Base-by-base conservation (phyloP, 2,888 invertebrate genomes). In the Leptopilina drosophilae region DNA sequence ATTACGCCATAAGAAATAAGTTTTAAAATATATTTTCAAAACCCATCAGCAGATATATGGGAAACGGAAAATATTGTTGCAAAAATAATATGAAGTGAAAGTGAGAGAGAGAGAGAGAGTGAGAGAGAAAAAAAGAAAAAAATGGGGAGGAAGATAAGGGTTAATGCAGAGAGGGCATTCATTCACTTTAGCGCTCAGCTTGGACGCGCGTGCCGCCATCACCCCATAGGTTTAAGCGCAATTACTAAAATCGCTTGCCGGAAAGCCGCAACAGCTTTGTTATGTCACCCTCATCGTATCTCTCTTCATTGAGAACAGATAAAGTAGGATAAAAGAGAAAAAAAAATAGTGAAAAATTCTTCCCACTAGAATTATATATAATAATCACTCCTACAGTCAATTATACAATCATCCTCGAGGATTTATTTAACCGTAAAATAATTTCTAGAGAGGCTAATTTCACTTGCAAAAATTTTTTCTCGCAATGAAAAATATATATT, bases 161-260 rank as follows among this genome's bases (percentile, higher is more conserved):
- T 85, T 84, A 85, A 33, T n/a, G 80, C 81, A 77, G 81, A 82
- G 12, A 49, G 42, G 42, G 84, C 85, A 83, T 85, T 85, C 84
- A 84, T 82, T 82, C 77, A 64, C 82, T 82, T 84, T 85, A 82
- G 79, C 78, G 76, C 67, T 69, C 49, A 69, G 26, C 49, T 15
- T 62, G 49, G 67, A 73, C 87, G 84, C 90, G 89, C 89, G 90
- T 89, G 90, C 83, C 82, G 80, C 85, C 85, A 87, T 88, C 89
- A 20, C 89, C 84, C 84, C 53, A 9, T 33, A 85, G 90, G 90
- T 90, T 90, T 90, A 90, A 85, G 86, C 82, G 85, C 89, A 90
- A 90, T 90, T 90, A 90, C 90, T 89, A 89, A 87, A 90, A 89
- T 89, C 89, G 87, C 85, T 83, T 83, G 81, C 77, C 80, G 82